phyloP scores from a whole-genome alignment of 2,888 invertebrate species.

The Thecocarcelia acutangulata region DNA sequence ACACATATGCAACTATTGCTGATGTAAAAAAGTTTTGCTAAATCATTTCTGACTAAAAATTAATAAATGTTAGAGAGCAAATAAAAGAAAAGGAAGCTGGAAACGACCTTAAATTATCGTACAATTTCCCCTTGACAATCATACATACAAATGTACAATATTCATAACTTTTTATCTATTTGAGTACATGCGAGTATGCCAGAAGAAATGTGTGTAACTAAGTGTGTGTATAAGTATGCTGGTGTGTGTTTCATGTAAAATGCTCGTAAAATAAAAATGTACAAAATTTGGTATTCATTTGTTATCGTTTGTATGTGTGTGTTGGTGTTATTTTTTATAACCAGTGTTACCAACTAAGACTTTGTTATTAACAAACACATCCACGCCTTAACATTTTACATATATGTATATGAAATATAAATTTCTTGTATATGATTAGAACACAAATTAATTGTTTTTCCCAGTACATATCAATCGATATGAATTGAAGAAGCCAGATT shows the following conservation, averaged over 20 bases:
- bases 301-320: not conserved
- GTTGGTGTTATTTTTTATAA: not conserved
- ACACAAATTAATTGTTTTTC: no score
- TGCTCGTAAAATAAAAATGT: constrained; percentile 29
- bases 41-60: constrained; percentile 48
- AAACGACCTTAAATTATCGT: constrained; percentile 68
- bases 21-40: constrained; percentile 51
- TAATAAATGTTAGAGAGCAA: constrained; percentile 18
- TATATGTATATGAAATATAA: no score
- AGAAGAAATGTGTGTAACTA: not conserved
- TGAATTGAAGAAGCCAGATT: no score
- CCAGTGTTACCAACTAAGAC: not conserved
- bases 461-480: no score
- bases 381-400: no score
- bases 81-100: constrained; percentile 27
- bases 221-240: constrained; percentile 4
- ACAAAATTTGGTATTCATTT: constrained; percentile 20
- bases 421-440: no score
- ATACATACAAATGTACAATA: constrained; percentile 7
- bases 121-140: constrained; percentile 55
- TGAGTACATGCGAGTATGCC: not conserved
- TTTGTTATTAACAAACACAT: no score
- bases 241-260: constrained; percentile 32
- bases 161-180: not conserved
- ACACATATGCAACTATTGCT: constrained; percentile 31